Base-by-base conservation (phyloP, 2,797 vertebrate genomes). In the Pelobates cultripes region DNA sequence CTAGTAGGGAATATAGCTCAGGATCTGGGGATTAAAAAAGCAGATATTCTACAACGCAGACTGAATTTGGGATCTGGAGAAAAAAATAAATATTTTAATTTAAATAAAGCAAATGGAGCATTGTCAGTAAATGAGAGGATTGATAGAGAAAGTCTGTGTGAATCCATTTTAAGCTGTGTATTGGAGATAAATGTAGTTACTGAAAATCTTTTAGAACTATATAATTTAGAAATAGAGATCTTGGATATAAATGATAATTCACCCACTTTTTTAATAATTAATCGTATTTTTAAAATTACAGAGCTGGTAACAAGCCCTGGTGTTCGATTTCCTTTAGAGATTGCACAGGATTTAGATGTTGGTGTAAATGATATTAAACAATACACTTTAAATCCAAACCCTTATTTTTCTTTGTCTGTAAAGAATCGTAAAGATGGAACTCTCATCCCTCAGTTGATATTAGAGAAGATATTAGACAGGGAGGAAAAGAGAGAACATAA, bases 381-480 rank as follows among this genome's bases (percentile, higher is more conserved):
- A 8, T 80, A 80, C 55, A 96, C 0, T 3, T 92, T 99, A 2
- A 96, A 92, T 67, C 86, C 93, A 2, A 97, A 95, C 81, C 92
- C 95, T 82, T 94, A 95, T 80, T 99, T 99, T 86, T 90, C 88
- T 71, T 89, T 99, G 87, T 93, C 95, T 0, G 94, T 98, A 85
- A 96, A 97, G 89, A 92, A 93, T 88, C 86, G 96, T 93, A 94
- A 96, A 85, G 97, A 97, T 77, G 96, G 96, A 78, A 96, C 92
- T 85, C 96, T 96, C 71, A 95, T 98, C 87, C 96, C 98, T 0
- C 96, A 99, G 87, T 91, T 99, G 0, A 93, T 98, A 75, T 92
- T 99, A 86, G 91, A 97, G 80, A 97, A 90, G 87, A 80, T 93
- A 77, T 87, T 99, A 86, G 97, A 99, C 87, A 93, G 97, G 70